phyloP scores from a whole-genome alignment of 2,888 invertebrate genomes.

The Drosophila nr. perissopoda region DNA sequence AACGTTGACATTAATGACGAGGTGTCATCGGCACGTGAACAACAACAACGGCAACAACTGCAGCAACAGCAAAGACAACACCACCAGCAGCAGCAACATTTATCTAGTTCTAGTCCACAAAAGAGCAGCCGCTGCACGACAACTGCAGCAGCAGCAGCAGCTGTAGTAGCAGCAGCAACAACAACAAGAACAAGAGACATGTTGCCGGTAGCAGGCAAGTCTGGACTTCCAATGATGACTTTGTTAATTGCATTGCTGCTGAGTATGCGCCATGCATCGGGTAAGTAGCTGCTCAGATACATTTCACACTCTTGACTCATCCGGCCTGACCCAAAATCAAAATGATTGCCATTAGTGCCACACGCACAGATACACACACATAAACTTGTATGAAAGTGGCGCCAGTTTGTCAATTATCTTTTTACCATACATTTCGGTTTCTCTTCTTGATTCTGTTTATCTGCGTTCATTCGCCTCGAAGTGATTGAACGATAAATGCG shows the following conservation, averaged over 20 bases:
- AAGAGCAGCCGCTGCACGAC: slow-evolving; percentile 49
- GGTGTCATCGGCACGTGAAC: slow-evolving; percentile 81
- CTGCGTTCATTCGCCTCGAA: slow-evolving; percentile 46
- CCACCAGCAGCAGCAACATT: slow-evolving; percentile 48
- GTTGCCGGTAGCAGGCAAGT: slow-evolving; percentile 51
- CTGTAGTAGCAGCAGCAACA: slow-evolving; percentile 31
- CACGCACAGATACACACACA: slow-evolving; percentile 3
- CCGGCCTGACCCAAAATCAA: slow-evolving; percentile 41
- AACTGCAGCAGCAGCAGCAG: slow-evolving; percentile 33
- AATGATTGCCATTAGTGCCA: slow-evolving; percentile 12
- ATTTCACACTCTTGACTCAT: slow-evolving; percentile 30
- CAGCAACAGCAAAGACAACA: slow-evolving; percentile 29
- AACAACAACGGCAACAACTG: slow-evolving; percentile 39
- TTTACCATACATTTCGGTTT: slow-evolving; percentile 17
- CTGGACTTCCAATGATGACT: slow-evolving; percentile 77
- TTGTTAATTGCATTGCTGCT: slow-evolving; percentile 82
- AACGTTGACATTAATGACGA: slow-evolving; percentile 75
- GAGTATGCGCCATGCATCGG: slow-evolving; percentile 78
- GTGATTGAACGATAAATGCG: slow-evolving; percentile 56
- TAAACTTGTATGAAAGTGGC: slow-evolving; percentile 29
- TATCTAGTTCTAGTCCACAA: slow-evolving; percentile 71
- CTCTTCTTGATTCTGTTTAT: background rate
- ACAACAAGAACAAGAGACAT: slow-evolving; percentile 39
- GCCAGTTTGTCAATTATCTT: slow-evolving; percentile 32
- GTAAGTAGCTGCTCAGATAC: slow-evolving; percentile 67